Conservation (phyloP, 2,888 invertebrate species). For the Agonopterix arenella region DNA sequence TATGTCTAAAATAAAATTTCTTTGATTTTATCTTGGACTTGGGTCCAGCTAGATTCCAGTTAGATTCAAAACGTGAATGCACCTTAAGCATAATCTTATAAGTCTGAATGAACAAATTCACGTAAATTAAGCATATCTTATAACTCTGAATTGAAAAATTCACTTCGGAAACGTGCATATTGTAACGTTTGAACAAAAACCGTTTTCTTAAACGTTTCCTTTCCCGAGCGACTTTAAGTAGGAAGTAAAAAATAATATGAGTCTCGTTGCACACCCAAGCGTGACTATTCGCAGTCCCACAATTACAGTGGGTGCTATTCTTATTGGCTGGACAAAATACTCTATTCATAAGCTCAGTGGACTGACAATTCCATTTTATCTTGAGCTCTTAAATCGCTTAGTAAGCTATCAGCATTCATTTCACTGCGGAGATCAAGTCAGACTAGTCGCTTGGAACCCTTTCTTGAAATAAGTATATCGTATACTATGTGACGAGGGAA, state of each 20-base stretch:
- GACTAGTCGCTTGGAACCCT: conserved; percentile 31
- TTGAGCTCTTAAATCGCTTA: conserved; percentile 20
- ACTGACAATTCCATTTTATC: conserved; percentile 25
- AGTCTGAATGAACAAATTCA: no score
- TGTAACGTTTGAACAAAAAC: no score
- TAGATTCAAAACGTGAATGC: no score
- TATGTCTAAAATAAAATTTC: no score
- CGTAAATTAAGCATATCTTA: no score
- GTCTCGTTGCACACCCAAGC: conserved; percentile 18
- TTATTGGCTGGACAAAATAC: conserved; percentile 32
- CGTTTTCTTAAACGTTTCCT: not conserved
- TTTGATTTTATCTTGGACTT: no score
- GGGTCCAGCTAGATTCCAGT: no score
- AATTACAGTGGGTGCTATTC: conserved; percentile 26
- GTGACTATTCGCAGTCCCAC: conserved; percentile 19
- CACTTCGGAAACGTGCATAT: no score
- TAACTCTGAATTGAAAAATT: no score
- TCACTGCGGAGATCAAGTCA: conserved; percentile 29
- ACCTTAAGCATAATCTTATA: no score
- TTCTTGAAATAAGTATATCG: conserved; percentile 26
- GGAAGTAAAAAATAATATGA: conserved; percentile 5
- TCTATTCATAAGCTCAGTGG: conserved; percentile 33
- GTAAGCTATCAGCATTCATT: conserved; percentile 17
- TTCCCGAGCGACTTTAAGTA: not conserved
- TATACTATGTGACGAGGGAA: conserved; percentile 6